Percentiles rank a stretch among this genome's conserved stretches.
Conservation (phyloP, 2,113 vertebrate species). For the Vulpes ferrilata region DNA sequence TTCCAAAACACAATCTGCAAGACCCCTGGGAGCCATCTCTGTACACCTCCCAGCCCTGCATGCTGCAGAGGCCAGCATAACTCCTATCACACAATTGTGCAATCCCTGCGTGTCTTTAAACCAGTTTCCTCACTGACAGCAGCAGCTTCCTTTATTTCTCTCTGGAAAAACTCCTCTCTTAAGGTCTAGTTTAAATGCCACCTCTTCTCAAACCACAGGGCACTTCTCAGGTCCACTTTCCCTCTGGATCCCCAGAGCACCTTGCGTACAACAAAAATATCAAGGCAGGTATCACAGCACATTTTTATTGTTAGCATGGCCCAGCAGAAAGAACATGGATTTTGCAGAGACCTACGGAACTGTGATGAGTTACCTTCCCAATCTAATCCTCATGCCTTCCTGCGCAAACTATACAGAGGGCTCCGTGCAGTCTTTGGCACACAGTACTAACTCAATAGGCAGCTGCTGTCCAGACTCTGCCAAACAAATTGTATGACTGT, state of each 20-base stretch:
- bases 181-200: not conserved
- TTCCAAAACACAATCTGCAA: not conserved
- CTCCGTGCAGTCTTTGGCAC: not conserved
- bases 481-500: not conserved
- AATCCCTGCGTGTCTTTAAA: not conserved
- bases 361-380: accelerated
- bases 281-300: not conserved
- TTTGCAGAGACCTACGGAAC: not conserved
- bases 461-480: not conserved
- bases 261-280: not conserved
- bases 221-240: not conserved
- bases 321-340: not conserved
- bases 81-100: not conserved
- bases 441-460: not conserved
- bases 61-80: not conserved
- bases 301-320: not conserved
- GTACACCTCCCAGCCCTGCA: not conserved
- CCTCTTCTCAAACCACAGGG: not conserved
- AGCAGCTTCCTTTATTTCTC: not conserved
- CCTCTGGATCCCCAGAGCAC: not conserved
- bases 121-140: not conserved
- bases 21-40: too few species aligned
- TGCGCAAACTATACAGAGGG: not conserved
- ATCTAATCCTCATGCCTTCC: not conserved
- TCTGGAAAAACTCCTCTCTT: not conserved